Evolutionary conservation across 2,888 invertebrate genomes (phyloP), one percentile per base, ranked within the genome.

Genomic region (Heliconius aoede): DNA sequence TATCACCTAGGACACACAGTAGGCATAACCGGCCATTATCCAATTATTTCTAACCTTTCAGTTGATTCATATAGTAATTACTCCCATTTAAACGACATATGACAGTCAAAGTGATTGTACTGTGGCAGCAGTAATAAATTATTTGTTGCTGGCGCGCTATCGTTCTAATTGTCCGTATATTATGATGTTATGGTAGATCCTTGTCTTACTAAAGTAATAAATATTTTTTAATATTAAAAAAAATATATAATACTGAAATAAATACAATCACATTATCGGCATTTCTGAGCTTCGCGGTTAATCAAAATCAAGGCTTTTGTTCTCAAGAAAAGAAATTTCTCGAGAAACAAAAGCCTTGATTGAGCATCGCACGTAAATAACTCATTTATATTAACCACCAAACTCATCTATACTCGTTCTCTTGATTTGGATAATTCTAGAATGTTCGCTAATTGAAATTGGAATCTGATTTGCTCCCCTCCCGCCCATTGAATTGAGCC

Each of bases 1-100:
- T 80, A 80, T 80, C 82, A 82, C 83, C 81, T 84, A 84, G 74
- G 69, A 83, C 79, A 86, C 18, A 36, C 5, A 18, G 46, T 46
- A 46, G 18, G 24, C 89, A 91, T 91, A 91, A 88, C 87, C 88
- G 85, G 86, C 86, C 81, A 93, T 94, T 94, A 93, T 93, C 92
- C 93, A 93, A 94, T 94, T 93, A 93, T 93, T 91, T 92, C 89
- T 93, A 93, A 94, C 94, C 94, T 93, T 94, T 94, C 91, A 92
- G 92, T 85, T 84, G 81, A 82, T 84, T 83, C 79, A 81, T 81
- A 83, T 81, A 82, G 84, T 86, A 86, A 86, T 86, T 86, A 85
- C 84, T 82, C 79, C 80, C 86, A 87, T 91, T 91, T 91, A 91
- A 92, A 90, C 90, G 88, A 87, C 87, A 87, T 89, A 90, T 93